Base-by-base conservation (phyloP, 2,888 invertebrate genomes). In the Chouioia cunea region DNA sequence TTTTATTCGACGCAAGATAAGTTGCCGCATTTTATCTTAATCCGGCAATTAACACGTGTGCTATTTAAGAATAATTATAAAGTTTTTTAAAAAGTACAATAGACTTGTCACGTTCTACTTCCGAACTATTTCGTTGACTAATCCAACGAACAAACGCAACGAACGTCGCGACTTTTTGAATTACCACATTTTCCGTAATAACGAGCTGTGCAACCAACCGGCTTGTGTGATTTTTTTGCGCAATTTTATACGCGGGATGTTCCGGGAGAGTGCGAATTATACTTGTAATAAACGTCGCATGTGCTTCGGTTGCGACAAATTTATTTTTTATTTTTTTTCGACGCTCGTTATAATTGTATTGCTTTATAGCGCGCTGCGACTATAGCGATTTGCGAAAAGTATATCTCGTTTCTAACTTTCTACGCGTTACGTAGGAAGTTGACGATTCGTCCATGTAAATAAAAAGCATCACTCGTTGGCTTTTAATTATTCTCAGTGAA, bases 121-220 rank as follows among this genome's bases (percentile, higher is more conserved):
- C 65, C 65, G 58, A 44, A 44, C 50, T 27, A 16, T 20, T 43
- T 44, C 14, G 15, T 65, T 54, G 50, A 18, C 36, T 36, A n/a
- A n/a, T n/a, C n/a, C n/a, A n/a, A n/a, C 27, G 36, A 10, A 50
- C 57, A 16, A 6, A 12, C 23, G 23, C n/a, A 15, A 16, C 22
- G 20, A 47, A 43, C 46, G 53, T 10, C 4, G 47, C 16, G 43
- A 48, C 48, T 58, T 59, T 66, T 53, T 23, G 27, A 59, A 59
- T 59, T 66, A 27, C 59, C 66, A 59, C 58, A 66, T 59, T 66
- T 66, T 66, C 15, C 27, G 66, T 66, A 66, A 66, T 66, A 59
- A 66, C 27, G 18, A 22, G 50, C 4, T 50, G 14, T 6, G 44
- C 12, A 36, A 6, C 46, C 6, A 20, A 20, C 23, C n/a, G 44